Evolutionary conservation across 2,797 vertebrate species (phyloP), one percentile per base, ranked within the genome.

Genomic region (Lacerta viridis): DNA sequence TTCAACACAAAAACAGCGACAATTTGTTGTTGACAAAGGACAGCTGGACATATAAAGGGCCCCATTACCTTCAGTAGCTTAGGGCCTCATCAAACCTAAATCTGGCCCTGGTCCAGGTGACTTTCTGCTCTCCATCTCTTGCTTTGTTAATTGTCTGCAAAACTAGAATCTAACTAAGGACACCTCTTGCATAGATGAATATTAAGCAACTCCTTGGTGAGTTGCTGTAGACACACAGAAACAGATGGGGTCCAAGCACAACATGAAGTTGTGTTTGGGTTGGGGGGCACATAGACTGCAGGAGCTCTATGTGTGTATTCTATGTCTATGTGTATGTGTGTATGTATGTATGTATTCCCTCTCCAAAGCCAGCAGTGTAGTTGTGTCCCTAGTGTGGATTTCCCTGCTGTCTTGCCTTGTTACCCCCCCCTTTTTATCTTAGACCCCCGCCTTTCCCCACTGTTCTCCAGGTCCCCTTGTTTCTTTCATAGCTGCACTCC

Each of bases 401-500:
- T 83, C 6, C 6, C 91, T 90, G 29, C n/a, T 90, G 36, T 43
- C 43, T 36, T 2, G 20, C 3, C 0, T 8, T 69, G 80, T 75
- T 55, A 55, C 6, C 82, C 36, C 43, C n/a, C 33, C 33, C 33
- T 64, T 50, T 64, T 87, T 83, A 17, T 83, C 55, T 59, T 86
- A 29, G 68, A 33, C 18, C 27, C 27, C 39, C 18, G 36, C 0
- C 0, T 90, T 90, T 92, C 77, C 87, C 76, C 2, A 4, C 81
- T 83, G 29, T 78, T 36, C 61, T 92, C 87, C 3, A 1, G 80
- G 46, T 88, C 80, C 90, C 90, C 90, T 74, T 94, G 84, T 89
- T 93, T 83, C 90, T 85, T 86, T 87, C 90, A 36, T 85, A 84
- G 92, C 83, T 85, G 6, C n/a, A 2, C 77, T 85, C 68, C 43